A percentile compares a stretch with the other conserved stretches of the same genome.
These are phyloP conservation scores for Podargus strigoides DNA, from an alignment of 2,797 vertebrate genomes.

Conservation along the genomic window DNA sequence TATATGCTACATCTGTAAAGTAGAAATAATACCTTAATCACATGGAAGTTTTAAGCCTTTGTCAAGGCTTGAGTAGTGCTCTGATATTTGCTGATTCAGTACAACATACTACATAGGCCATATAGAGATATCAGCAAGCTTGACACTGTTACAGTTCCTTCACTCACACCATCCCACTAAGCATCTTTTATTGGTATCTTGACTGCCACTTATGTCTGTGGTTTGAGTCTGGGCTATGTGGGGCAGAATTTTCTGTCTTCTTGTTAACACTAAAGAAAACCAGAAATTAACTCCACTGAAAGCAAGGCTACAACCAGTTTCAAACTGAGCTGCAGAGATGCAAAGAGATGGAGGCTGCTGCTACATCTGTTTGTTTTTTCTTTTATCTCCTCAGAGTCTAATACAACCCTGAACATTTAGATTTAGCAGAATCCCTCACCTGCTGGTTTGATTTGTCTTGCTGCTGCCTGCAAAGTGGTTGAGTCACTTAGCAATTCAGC, in stretches of 20 bases:
- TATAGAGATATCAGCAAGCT: background rate
- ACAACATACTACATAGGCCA: background rate
- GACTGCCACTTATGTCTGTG: constrained; percentile 7
- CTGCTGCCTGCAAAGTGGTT: background rate
- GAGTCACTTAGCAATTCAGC: constrained; percentile 5
- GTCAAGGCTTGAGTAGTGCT: background rate
- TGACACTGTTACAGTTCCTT: background rate
- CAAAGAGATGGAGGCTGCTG: background rate
- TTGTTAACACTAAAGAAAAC: background rate
- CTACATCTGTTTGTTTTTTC: background rate
- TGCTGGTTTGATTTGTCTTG: constrained; percentile 13
- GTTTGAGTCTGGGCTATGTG: background rate
- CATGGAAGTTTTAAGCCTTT: background rate
- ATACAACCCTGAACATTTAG: background rate
- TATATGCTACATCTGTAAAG: background rate
- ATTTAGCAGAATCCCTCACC: constrained; percentile 2
- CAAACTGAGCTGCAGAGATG: background rate
- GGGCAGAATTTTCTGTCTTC: constrained; percentile 17
- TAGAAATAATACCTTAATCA: background rate
- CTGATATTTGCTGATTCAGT: background rate
- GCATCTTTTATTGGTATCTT: constrained; percentile 14
- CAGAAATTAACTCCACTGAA: background rate
- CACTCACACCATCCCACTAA: constrained; percentile 38
- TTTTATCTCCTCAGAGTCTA: background rate
- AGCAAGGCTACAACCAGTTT: background rate